Conservation (phyloP, 2,888 invertebrate genomes). For the Troilus luridus region DNA sequence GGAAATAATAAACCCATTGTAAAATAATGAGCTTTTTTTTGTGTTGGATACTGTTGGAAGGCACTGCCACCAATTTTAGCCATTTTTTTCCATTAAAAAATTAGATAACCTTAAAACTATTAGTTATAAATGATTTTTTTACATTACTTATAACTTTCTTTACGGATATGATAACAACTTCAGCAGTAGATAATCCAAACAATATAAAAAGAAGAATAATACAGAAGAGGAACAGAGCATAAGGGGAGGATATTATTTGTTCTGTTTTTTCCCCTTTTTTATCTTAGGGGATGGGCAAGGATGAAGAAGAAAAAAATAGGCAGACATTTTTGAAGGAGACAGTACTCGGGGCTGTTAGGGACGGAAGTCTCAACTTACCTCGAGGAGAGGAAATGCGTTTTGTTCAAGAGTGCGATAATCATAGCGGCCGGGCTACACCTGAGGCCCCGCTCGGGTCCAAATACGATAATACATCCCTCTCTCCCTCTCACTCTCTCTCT, state of each 20-base stretch:
- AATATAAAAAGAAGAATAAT: not conserved
- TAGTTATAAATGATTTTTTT: no score
- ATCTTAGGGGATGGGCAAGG: not conserved
- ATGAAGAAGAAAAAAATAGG: not conserved
- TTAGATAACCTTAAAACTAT: no score
- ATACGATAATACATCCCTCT: not conserved
- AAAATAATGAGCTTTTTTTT: no score
- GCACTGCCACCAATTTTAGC: no score
- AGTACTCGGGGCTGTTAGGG: conserved; percentile 33
- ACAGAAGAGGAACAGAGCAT: not conserved
- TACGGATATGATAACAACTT: not conserved
- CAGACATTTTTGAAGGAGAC: not conserved
- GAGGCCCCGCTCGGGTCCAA: conserved; percentile 25
- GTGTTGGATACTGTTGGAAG: no score
- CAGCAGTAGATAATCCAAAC: not conserved
- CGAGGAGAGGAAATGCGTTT: conserved; percentile 42
- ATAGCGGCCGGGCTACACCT: conserved; percentile 11
- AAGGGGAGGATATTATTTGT: conserved; percentile 4
- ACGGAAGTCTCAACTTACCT: conserved; percentile 47
- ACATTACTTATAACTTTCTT: no score
- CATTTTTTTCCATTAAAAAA: no score
- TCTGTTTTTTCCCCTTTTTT: not conserved
- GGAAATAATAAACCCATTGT: no score
- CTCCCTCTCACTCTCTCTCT: not conserved
- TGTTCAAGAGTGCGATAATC: conserved; percentile 37